A percentile compares a stretch with the other conserved stretches of the same genome.
phyloP scores from a whole-genome alignment of 2,888 invertebrate genomes.

The Parthenolecanium corni region DNA sequence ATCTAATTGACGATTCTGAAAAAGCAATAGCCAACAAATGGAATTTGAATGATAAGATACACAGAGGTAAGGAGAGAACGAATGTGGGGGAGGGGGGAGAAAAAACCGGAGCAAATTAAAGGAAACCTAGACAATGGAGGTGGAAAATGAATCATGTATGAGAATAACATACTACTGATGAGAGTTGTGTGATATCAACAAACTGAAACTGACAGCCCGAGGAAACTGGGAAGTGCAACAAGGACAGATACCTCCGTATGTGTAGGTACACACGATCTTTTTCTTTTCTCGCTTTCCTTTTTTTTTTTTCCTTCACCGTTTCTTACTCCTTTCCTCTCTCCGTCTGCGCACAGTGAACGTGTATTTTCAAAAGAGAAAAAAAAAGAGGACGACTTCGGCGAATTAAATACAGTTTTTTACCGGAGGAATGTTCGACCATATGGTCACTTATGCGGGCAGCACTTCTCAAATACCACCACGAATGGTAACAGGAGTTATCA shows the following conservation, averaged over 20 bases:
- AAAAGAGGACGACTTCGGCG: slow-evolving; percentile 22
- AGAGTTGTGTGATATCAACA: slow-evolving; percentile 27
- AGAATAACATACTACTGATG: slow-evolving; percentile 28
- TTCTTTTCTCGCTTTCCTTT: slow-evolving; percentile 1
- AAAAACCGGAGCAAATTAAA: slow-evolving; percentile 28
- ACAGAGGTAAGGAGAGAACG: not conserved
- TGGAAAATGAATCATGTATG: slow-evolving; percentile 29
- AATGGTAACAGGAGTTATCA: slow-evolving; percentile 17
- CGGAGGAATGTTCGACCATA: slow-evolving; percentile 27
- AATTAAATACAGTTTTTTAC: slow-evolving; percentile 9
- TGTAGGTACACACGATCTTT: slow-evolving; percentile 12
- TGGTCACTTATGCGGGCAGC: slow-evolving; percentile 22
- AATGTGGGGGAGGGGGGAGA: not conserved
- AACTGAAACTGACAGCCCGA: slow-evolving; percentile 25
- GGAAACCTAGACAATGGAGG: slow-evolving; percentile 22
- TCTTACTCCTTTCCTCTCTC: not conserved
- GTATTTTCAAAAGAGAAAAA: not conserved
- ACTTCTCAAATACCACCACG: slow-evolving; percentile 15
- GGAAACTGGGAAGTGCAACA: slow-evolving; percentile 20
- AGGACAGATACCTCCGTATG: not conserved
- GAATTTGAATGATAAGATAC: not conserved
- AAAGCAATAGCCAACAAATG: not conserved
- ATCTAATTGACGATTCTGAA: not conserved
- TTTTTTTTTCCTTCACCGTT: not conserved
- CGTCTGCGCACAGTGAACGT: not conserved